Base-by-base conservation (phyloP, 1,140 invertebrate species). In the Sitodiplosis mosellana region DNA sequence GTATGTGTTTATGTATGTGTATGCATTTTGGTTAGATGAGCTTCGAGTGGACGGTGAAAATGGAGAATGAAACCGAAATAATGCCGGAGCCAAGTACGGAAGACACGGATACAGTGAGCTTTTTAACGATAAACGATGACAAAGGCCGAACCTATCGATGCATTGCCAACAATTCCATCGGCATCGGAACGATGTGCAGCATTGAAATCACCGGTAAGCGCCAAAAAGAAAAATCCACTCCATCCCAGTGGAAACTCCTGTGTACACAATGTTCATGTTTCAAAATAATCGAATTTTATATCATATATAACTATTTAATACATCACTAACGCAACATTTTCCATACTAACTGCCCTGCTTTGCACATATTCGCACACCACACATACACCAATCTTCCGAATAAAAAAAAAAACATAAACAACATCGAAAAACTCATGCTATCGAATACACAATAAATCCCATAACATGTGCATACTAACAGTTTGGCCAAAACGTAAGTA, bases 21-120 rank as follows among this genome's bases (percentile, higher is more conserved):
- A 36, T 10, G n/a, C 34, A 36, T 8, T n/a, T 36, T 36, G 34
- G 34, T 36, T 59, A 64, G 61, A 56, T 86, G n/a, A 71, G 76
- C 45, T 91, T 89, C 66, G 74, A 68, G 22, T 92, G 87, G 87
- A 80, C 76, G 53, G 72, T 88, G 46, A 82, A 85, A 59, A 83
- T 79, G 52, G 78, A 83, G 55, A 90, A 88, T 59, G 80, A 86
- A 59, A 81, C 81, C 21, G 65, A 81, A 19, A 75, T 78, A 49
- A 70, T 65, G 27, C 48, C 58, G 46, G 18, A 34, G 12, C 56
- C 56, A 45, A 55, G 47, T 40, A 58, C 56, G 36, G 52, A 58
- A 19, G 50, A 54, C 40, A 55, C 52, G 37, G 46, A 33, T 34
- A 53, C 60, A 38, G 56, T 49, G 41, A 62, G 56, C 46, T 63